These are phyloP conservation scores for Promerops cafer DNA, from an alignment of 2,113 vertebrate species.

Conservation along the genomic window DNA sequence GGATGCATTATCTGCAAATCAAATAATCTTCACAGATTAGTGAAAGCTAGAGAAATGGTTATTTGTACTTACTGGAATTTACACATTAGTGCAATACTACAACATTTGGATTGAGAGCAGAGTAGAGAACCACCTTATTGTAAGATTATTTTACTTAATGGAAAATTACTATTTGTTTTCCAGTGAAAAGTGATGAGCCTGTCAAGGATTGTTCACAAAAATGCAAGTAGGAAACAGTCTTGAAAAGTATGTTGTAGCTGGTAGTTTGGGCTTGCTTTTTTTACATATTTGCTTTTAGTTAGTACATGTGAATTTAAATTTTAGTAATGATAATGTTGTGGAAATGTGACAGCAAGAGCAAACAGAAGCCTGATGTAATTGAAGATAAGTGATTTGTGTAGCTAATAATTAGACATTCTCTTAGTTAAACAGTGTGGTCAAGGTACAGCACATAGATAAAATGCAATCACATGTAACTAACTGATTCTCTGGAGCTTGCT, in stretches of 20 bases:
- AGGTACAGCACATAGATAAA: not conserved
- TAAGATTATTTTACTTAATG: not conserved
- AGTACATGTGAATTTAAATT: not conserved
- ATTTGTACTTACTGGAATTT: not conserved
- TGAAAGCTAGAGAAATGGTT: not conserved
- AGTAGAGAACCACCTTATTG: not conserved
- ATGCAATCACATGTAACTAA: not conserved
- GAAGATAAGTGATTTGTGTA: slow-evolving; percentile 4
- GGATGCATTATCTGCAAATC: not conserved
- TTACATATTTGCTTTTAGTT: not conserved
- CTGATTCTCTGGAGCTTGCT: not conserved
- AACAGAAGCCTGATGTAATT: not conserved
- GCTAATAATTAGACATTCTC: not conserved
- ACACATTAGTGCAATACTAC: not conserved
- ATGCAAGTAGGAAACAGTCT: not conserved
- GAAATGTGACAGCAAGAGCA: not conserved
- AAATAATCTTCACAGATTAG: not conserved
- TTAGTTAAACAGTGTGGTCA: not conserved
- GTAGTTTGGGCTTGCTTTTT: not conserved
- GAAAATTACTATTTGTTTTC: not conserved
- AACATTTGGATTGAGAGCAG: not conserved
- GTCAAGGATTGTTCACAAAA: not conserved
- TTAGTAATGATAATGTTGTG: not conserved
- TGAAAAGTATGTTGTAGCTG: not conserved
- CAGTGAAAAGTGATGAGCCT: not conserved